phyloP scores from a whole-genome alignment of 2,888 invertebrate genomes.

The Lithosia quadra region DNA sequence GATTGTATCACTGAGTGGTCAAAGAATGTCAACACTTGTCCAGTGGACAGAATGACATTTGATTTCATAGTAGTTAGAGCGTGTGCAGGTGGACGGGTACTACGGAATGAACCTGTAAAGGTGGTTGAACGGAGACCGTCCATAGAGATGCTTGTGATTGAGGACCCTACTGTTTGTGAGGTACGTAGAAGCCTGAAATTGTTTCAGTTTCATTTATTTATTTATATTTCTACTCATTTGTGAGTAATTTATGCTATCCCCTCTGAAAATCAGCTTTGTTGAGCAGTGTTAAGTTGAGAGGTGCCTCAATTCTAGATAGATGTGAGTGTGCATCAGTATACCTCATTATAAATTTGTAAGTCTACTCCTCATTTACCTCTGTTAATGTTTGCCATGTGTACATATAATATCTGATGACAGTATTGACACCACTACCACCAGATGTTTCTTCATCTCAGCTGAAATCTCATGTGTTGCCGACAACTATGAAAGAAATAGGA shows the following conservation, averaged over 20 bases:
- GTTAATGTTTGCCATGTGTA: no score
- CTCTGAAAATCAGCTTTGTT: no score
- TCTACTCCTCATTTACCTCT: no score
- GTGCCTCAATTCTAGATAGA: no score
- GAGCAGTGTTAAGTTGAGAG: no score
- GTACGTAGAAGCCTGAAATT: constrained; percentile 58
- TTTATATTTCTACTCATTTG: no score
- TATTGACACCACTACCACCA: no score
- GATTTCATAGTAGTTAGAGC: constrained; percentile 91
- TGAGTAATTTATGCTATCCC: neutral
- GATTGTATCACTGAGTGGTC: constrained; percentile 97
- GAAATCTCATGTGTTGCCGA: no score
- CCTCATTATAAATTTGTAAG: no score
- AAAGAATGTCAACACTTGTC: constrained; percentile 98
- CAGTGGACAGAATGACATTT: constrained; percentile 95
- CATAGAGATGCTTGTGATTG: constrained; percentile 79
- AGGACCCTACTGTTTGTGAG: constrained; percentile 92
- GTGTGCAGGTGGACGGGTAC: constrained; percentile 88
- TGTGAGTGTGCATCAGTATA: neutral
- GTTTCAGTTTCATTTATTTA: neutral
- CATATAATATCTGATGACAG: no score
- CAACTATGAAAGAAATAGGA: neutral
- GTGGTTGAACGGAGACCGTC: constrained; percentile 81
- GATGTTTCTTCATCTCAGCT: no score
- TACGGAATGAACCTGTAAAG: constrained; percentile 89